Base-by-base conservation (phyloP, 2,113 vertebrate genomes). In the Ivindomyrus marchei region DNA sequence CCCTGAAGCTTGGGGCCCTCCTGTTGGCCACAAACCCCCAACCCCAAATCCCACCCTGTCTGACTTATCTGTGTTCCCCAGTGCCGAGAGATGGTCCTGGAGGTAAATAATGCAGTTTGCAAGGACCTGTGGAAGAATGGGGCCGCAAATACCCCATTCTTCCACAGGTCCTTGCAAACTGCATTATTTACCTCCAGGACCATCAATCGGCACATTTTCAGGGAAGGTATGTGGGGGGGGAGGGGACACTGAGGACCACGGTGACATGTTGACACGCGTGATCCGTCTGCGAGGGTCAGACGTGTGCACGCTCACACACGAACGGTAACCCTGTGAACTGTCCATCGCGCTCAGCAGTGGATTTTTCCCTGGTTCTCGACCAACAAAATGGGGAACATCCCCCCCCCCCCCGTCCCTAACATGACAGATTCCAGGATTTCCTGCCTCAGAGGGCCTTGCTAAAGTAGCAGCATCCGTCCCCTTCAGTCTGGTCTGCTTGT, bases 401-500 rank as follows among this genome's bases (percentile, higher is more conserved):
- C 56, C 15, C 15, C 13, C 24, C 31, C 31, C 66, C 66, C 66
- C 11, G 1, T 15, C 13, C 11, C 13, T 77, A 39, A 36, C n/a
- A 11, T 77, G n/a, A 77, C 31, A 4, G 11, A 39, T 77, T 45
- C 45, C 21, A 7, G 19, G 42, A 47, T 84, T 84, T 39, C 31
- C 70, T 39, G 15, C 13, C 27, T 36, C 66, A 3, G 19, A 31
- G n/a, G 24, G n/a, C 24, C 10, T 31, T 3, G 50, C 46, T 50
- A n/a, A 52, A 4, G 6, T 50, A 89, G 90, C 66, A 83, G 89
- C 91, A 91, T 92, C 89, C 39, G 50, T 88, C 88, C 11, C 11
- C 31, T 91, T 91, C 92, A 89, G 94, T 90, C 92, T 0, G 83
- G 87, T 6, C 66, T 91, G 91, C 90, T 92, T 90, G 89, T 92